Conservation (phyloP, 2,797 vertebrate species). For the Xenopus petersii region DNA sequence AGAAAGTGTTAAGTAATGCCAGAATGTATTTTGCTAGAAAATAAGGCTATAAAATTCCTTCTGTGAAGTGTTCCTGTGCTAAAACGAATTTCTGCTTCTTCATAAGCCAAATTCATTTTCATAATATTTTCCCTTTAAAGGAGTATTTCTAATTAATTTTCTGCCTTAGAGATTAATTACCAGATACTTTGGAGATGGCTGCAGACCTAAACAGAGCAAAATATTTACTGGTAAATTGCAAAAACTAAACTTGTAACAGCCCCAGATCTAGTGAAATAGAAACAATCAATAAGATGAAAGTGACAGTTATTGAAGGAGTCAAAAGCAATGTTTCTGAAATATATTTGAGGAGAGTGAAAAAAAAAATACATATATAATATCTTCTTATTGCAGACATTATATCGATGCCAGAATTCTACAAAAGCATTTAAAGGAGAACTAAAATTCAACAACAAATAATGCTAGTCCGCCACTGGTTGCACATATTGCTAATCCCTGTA, state of each 20-base stretch:
- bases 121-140: not conserved
- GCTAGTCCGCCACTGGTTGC: too few relatives aligned
- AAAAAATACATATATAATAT: too few relatives aligned
- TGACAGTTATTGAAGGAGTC: too few relatives aligned
- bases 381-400: too few relatives aligned
- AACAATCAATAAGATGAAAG: too few relatives aligned
- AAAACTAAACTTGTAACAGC: not conserved
- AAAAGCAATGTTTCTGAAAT: too few relatives aligned
- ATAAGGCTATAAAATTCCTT: not conserved
- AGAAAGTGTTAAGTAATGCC: not conserved
- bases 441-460: too few relatives aligned
- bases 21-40: not conserved
- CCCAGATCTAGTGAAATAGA: too few relatives aligned
- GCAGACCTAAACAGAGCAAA: slow-evolving; percentile 6
- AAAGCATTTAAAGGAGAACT: too few relatives aligned
- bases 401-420: too few relatives aligned
- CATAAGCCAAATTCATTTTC: not conserved
- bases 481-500: too few relatives aligned
- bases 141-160: slow-evolving; percentile 7
- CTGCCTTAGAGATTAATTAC: not conserved
- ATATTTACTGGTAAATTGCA: slow-evolving; percentile 7
- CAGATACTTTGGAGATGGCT: slow-evolving; percentile 11
- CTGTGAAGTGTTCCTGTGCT: not conserved
- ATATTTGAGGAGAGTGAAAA: too few relatives aligned
- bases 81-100: not conserved